A percentile compares a stretch with the other conserved stretches of the same genome.
Evolutionary conservation across 2,888 invertebrate genomes (phyloP).

Genomic region (Sericinus montela): DNA sequence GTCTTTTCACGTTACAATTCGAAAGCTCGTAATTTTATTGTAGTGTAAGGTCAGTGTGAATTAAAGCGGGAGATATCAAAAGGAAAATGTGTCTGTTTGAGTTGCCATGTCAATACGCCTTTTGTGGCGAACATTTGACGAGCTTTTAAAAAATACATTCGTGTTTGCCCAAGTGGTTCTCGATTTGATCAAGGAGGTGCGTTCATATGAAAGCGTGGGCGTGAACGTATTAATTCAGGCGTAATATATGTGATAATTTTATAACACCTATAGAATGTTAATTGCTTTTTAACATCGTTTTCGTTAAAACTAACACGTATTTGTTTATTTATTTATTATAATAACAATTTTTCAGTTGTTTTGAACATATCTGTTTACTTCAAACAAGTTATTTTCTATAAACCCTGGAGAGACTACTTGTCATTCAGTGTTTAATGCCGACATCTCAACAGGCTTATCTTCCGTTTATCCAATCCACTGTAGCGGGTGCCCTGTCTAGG

Average conservation of each 20-base stretch:
- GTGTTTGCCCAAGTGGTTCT: conserved; percentile 57
- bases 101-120: conserved; percentile 45
- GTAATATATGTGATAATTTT: conserved; percentile 7
- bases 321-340: too few species aligned
- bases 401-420: background rate
- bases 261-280: too few species aligned
- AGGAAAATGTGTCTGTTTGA: conserved; percentile 42
- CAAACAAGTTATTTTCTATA: background rate
- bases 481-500: conserved; percentile 5
- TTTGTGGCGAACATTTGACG: conserved; percentile 38
- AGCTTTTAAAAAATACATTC: conserved; percentile 45
- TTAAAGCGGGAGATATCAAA: conserved; percentile 37
- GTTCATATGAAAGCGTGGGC: conserved; percentile 4
- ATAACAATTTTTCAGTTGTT: too few species aligned
- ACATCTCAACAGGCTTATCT: background rate
- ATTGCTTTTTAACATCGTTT: too few species aligned
- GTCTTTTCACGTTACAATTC: conserved; percentile 2
- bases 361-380: too few species aligned
- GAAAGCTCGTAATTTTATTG: conserved; percentile 17
- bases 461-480: conserved; percentile 3
- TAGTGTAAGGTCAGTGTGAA: conserved; percentile 9
- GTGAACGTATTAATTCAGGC: too few species aligned
- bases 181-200: conserved; percentile 20
- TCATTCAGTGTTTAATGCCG: background rate
- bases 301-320: too few species aligned